These are phyloP conservation scores for Coluber constrictor DNA, from an alignment of 2,797 vertebrate genomes.

Conservation along the genomic window DNA sequence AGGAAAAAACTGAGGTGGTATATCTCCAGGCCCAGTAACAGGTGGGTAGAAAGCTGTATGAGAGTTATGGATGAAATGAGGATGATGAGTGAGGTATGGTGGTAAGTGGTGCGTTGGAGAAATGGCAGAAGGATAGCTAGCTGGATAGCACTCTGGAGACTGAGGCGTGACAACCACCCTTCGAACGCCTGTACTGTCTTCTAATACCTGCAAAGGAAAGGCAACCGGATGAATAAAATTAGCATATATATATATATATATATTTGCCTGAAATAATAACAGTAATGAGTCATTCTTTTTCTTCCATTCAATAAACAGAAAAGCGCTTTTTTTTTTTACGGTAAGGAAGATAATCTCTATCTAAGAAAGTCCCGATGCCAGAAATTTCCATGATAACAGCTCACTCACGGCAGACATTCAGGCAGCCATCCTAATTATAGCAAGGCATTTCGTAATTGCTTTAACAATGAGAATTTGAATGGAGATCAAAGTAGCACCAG, in stretches of 20 bases:
- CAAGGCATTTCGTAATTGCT: constrained; percentile 20
- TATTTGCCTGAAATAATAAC: not conserved
- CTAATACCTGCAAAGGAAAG: constrained; percentile 82
- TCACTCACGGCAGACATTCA: constrained; percentile 45
- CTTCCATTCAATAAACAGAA: constrained; percentile 2
- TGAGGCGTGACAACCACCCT: constrained; percentile 96
- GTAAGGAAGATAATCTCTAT: constrained; percentile 27
- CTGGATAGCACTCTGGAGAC: constrained; percentile 94
- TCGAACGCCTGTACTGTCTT: constrained; percentile 93
- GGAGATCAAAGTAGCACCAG: constrained; percentile 43
- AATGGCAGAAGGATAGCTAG: constrained; percentile 92
- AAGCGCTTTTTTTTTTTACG: accelerated
- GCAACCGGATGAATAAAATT: constrained; percentile 31
- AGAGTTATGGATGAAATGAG: constrained; percentile 93
- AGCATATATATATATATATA: not conserved
- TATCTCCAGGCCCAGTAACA: constrained; percentile 88
- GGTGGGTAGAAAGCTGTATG: constrained; percentile 92
- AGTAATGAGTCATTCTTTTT: not conserved
- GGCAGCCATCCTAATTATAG: constrained; percentile 40
- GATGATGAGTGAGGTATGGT: constrained; percentile 88
- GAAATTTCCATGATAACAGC: constrained; percentile 3
- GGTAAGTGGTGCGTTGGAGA: constrained; percentile 92
- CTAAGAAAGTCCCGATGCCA: constrained; percentile 52
- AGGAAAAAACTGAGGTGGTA: constrained; percentile 89
- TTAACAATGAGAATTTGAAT: constrained; percentile 34